These are phyloP conservation scores for Melopsittacus undulatus DNA, from an alignment of 2,797 vertebrate genomes.

Conservation along the genomic window DNA sequence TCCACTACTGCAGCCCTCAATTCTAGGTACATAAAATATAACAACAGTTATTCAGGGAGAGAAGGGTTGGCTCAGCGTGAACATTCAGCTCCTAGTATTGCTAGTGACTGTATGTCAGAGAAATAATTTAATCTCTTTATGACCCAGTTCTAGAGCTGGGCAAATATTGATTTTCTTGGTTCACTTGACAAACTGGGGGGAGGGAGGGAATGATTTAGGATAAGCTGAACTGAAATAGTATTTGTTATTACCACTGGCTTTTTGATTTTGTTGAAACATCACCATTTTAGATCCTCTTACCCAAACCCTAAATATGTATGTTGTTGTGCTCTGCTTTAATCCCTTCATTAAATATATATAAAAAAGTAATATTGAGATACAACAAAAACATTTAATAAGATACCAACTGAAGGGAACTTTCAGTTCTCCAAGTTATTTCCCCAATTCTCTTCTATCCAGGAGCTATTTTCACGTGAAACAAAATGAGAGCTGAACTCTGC, in stretches of 20 bases:
- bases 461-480: not conserved
- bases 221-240: not conserved
- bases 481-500: not conserved
- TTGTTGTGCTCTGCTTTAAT: not conserved
- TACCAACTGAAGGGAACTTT: not conserved
- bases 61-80: not conserved
- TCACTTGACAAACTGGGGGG: not conserved
- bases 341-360: not conserved
- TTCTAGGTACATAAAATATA: accelerated
- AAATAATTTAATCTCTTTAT: slow-evolving; percentile 31
- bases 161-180: not conserved
- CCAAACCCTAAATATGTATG: not conserved
- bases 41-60: not conserved
- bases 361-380: not conserved
- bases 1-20: not conserved
- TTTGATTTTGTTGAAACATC: not conserved
- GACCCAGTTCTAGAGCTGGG: slow-evolving; percentile 15
- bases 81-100: not conserved
- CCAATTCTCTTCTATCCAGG: not conserved
- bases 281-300: not conserved
- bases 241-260: not conserved
- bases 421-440: not conserved
- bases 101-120: not conserved
- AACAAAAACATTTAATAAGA: not conserved
- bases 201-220: accelerated